These are phyloP conservation scores for Psittacula cyanocephala DNA, from an alignment of 2,113 vertebrate species.

Conservation along the genomic window DNA sequence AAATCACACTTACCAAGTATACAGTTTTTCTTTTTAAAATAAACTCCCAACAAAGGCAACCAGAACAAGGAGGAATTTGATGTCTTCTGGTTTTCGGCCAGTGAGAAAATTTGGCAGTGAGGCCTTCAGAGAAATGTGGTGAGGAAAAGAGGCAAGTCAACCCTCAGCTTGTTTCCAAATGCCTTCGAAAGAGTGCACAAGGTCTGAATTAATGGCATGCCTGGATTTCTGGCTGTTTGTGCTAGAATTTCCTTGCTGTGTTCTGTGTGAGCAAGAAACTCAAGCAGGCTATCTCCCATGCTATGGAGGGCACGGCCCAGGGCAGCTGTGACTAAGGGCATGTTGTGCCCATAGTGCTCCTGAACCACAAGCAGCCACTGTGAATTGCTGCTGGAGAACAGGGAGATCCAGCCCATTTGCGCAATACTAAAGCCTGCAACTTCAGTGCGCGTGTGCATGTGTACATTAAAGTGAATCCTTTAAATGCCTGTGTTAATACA, in stretches of 20 bases:
- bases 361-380: background rate
- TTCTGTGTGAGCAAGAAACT: background rate
- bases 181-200: background rate
- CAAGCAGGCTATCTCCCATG: background rate
- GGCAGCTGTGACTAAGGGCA: background rate
- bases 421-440: background rate
- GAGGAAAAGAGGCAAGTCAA: background rate
- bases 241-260: background rate
- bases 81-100: background rate
- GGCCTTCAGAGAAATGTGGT: background rate
- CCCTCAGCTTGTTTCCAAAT: background rate
- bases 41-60: accelerated
- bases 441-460: background rate
- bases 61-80: background rate
- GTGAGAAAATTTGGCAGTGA: background rate
- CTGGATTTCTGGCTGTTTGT: background rate
- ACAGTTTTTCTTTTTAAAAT: background rate
- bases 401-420: background rate
- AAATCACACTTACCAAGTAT: background rate
- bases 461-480: background rate
- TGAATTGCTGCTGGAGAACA: background rate
- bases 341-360: background rate
- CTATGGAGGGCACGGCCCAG: background rate
- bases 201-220: background rate
- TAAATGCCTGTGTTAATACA: background rate